These are phyloP conservation scores for Aphaenogaster ashmeadi DNA, from an alignment of 1,140 invertebrate genomes.

Conservation along the genomic window DNA sequence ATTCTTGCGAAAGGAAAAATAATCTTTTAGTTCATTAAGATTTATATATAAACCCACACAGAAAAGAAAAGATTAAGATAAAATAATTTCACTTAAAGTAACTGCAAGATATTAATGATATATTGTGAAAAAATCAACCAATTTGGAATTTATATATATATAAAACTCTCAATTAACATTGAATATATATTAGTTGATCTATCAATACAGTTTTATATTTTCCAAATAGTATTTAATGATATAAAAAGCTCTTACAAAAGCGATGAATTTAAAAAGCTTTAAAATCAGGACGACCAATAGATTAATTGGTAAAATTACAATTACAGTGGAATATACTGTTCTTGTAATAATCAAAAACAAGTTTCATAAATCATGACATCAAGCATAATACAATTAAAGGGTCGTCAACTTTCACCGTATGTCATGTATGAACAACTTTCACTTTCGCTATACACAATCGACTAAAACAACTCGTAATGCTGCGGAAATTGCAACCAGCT, in stretches of 20 bases:
- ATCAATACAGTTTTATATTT: not conserved
- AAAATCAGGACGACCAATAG: not conserved
- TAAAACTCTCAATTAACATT: not conserved
- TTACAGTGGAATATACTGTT: not conserved
- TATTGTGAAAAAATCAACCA: too few species aligned
- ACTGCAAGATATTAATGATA: too few species aligned
- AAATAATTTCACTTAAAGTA: too few species aligned
- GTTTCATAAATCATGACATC: not conserved
- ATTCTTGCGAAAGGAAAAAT: not conserved
- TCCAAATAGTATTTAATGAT: not conserved
- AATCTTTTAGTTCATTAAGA: not conserved
- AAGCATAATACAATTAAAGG: not conserved
- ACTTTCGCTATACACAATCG: constrained; percentile 28
- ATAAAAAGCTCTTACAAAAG: not conserved
- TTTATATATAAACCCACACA: too few species aligned
- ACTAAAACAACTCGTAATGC: not conserved
- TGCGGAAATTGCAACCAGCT: not conserved
- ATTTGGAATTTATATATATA: not conserved
- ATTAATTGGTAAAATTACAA: not conserved
- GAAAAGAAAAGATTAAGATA: too few species aligned
- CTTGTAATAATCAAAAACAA: not conserved
- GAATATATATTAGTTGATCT: not conserved
- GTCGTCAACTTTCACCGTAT: constrained; percentile 48
- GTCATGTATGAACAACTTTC: constrained; percentile 43
- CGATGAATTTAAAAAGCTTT: not conserved